Conservation (phyloP, 2,888 invertebrate genomes). For the Plebejus melissa region DNA sequence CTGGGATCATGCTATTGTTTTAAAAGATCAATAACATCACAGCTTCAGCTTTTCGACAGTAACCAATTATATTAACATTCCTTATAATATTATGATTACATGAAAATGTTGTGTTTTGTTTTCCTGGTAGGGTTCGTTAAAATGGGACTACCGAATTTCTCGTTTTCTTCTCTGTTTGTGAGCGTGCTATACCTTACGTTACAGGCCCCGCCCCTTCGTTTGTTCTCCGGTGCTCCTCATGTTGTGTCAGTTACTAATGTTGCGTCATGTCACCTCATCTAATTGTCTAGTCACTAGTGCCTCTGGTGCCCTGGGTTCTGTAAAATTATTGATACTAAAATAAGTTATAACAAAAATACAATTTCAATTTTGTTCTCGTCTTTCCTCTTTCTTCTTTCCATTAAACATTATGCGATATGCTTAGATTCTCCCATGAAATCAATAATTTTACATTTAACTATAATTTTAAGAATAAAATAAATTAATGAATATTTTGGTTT, state of each 20-base stretch:
- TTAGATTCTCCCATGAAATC: background rate
- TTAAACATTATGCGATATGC: background rate
- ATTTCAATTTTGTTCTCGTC: background rate
- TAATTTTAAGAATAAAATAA: background rate
- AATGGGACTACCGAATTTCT: background rate
- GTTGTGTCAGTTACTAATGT: constrained; percentile 31
- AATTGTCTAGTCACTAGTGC: background rate
- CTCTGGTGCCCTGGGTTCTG: constrained; percentile 2
- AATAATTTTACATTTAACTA: constrained; percentile 24
- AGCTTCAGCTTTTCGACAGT: constrained; percentile 9
- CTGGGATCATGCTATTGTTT: constrained; percentile 6
- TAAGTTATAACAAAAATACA: background rate
- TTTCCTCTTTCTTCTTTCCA: constrained; percentile 2
- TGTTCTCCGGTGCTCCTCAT: constrained; percentile 4
- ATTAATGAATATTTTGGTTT: background rate
- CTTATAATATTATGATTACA: background rate
- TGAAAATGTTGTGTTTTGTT: background rate
- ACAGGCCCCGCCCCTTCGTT: background rate
- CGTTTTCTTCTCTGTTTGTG: constrained; percentile 50
- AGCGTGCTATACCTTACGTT: constrained; percentile 64
- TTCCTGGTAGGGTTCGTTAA: background rate
- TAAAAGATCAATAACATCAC: background rate
- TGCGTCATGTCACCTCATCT: constrained; percentile 16
- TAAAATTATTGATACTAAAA: constrained; percentile 10
- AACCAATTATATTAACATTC: background rate